Evolutionary conservation across 2,888 invertebrate genomes (phyloP).

Genomic region (Habrosyne pyritoides): DNA sequence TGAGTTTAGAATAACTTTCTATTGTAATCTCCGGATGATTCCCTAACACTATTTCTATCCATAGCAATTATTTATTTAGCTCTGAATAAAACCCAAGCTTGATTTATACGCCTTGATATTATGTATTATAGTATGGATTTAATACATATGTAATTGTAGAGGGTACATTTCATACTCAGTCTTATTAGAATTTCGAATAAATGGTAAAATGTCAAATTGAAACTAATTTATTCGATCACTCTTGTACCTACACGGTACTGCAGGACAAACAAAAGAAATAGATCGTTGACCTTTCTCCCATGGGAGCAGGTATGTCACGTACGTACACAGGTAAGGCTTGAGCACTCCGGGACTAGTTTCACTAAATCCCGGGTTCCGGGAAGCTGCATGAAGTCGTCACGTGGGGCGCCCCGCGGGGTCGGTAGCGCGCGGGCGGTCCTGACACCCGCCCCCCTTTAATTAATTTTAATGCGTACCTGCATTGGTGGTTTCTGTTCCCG

Average conservation of each 20-base stretch:
- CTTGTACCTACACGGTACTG: neutral
- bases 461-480: constrained; percentile 80
- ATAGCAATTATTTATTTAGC: no score
- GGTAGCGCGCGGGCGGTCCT: constrained; percentile 81
- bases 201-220: neutral
- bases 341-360: constrained; percentile 16
- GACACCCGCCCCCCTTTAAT: constrained; percentile 65
- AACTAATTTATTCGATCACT: neutral
- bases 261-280: neutral
- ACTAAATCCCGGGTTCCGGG: constrained; percentile 64
- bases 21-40: no score
- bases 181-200: neutral
- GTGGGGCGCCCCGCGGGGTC: constrained; percentile 61
- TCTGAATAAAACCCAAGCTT: no score
- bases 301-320: neutral
- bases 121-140: no score
- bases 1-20: neutral
- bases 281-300: constrained; percentile 6
- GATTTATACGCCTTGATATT: no score
- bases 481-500: constrained; percentile 32
- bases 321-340: constrained; percentile 3
- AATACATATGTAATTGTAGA: no score
- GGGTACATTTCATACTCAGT: no score
- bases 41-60: no score
- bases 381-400: constrained; percentile 81